Evolutionary conservation across 2,113 vertebrate species (phyloP), one percentile per base, ranked within the genome.

Genomic region (Hippocampus mohnikei): DNA sequence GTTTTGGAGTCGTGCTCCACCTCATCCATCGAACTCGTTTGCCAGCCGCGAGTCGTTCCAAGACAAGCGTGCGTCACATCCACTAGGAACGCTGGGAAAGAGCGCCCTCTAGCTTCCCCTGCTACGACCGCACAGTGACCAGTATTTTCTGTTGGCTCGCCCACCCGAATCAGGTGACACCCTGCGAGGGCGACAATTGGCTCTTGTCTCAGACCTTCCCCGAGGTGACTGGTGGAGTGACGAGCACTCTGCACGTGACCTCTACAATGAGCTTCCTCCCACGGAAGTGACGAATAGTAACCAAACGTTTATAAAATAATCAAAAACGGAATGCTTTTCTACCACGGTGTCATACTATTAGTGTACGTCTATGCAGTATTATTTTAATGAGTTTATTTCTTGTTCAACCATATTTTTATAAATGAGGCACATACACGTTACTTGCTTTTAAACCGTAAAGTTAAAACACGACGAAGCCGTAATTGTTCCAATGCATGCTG

Each of bases 11-110:
- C 2, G 63, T 86, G 15, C 81, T 83, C 83, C 91, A 90, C 86
- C 92, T 92, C 92, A 91, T 85, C 87, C 91, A 93, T 92, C 90
- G 91, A 84, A 91, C 94, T 94, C 90, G 89, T 63, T 23, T 0
- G 92, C 93, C 7, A 92, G 93, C 92, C 91, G 88, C 91, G 88
- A 40, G 29, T n/a, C 6, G 33, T 67, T 94, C 92, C 94, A 94
- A 94, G 73, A 21, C 75, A 18, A 84, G 76, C 83, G 76, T 79
- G 18, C 20, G 46, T 5, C 48, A 16, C 33, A 33, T 87, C 82
- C 81, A 12, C 78, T 91, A 85, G 68, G 0, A 65, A 65, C 3
- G 48, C 29, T 37, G 29, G 1, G 50, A 23, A 29, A 6, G 9
- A 52, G 27, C 50, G 27, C 33, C 66, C 7, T 20, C 12, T 41